Percentiles rank a stretch among this genome's conserved stretches.
phyloP scores from a whole-genome alignment of 2,113 vertebrate genomes.

The Pteropus alecto region DNA sequence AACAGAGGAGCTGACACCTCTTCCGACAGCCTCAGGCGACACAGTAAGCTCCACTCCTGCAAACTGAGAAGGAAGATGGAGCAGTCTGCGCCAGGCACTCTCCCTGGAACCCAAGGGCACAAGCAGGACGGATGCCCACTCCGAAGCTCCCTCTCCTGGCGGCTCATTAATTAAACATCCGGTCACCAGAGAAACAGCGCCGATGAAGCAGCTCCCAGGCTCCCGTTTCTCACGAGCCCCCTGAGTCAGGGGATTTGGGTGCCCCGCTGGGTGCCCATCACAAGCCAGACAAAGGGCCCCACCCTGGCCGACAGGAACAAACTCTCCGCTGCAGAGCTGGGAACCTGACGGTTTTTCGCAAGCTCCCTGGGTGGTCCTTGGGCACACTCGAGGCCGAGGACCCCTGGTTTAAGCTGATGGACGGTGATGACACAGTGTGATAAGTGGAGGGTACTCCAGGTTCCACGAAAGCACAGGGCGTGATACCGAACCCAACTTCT shows the following conservation, averaged over 20 bases:
- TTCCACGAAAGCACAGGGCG: background rate
- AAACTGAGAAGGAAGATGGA: background rate
- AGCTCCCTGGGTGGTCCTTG: background rate
- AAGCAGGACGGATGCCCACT: rapidly evolving
- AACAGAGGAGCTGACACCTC: no score
- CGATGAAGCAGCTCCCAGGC: background rate
- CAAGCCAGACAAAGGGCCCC: background rate
- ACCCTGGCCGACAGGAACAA: background rate
- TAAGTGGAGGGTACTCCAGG: background rate
- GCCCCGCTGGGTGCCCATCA: no score
- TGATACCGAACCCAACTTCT: background rate
- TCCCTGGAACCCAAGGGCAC: background rate
- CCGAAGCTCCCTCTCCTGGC: background rate
- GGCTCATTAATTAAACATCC: background rate
- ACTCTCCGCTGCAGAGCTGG: background rate
- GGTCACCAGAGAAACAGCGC: background rate
- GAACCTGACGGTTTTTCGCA: background rate
- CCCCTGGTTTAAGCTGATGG: background rate
- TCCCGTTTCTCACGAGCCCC: background rate
- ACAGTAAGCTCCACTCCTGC: background rate
- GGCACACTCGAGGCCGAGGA: background rate
- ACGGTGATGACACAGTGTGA: background rate
- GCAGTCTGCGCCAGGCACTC: background rate
- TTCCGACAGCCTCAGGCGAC: background rate
- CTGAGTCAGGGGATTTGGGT: no score